Evolutionary conservation across 2,888 invertebrate species (phyloP), one percentile per base, ranked within the genome.

Genomic region (Diplolepis rosae): DNA sequence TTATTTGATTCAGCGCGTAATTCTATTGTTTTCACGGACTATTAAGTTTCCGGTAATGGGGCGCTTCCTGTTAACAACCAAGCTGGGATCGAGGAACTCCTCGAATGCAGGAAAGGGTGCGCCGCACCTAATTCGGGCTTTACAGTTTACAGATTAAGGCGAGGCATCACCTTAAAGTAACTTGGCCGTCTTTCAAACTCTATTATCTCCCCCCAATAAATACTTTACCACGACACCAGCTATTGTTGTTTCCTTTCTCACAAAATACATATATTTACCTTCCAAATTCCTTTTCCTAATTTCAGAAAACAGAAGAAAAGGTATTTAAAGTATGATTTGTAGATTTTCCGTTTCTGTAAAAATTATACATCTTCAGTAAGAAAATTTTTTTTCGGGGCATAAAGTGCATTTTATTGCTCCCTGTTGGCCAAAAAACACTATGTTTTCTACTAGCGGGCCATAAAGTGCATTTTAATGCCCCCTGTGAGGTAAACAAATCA

Each of bases 11-110:
- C 83, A 83, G 83, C 80, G 80, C 80, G 87, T 88, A 89, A 89
- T 89, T 89, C 88, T 87, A 89, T 89, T 89, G 88, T 89, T 85
- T 89, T 89, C 87, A 89, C 87, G 88, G 88, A 85, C 88, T 89
- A 89, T 89, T 89, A 88, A 89, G 87, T 87, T 85, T 79, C 84
- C 82, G 83, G 84, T 87, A 88, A 89, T 88, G 83, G 82, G 72
- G 51, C 66, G 78, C 87, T 88, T 88, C 88, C 88, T 74, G 76
- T 76, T 75, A 74, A 74, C 73, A 74, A 74, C 74, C 71, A 54
- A 11, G 71, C 69, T 69, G 72, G 61, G 67, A 68, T 67, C 77
- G 75, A 61, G 77, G 78, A 82, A 85, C 84, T 84, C 83, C 78
- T 87, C 87, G 85, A 88, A 87, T 88, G 87, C 88, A 88, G 88